Evolutionary conservation across 2,888 invertebrate genomes (phyloP).

Genomic region (Pammene aurita): DNA sequence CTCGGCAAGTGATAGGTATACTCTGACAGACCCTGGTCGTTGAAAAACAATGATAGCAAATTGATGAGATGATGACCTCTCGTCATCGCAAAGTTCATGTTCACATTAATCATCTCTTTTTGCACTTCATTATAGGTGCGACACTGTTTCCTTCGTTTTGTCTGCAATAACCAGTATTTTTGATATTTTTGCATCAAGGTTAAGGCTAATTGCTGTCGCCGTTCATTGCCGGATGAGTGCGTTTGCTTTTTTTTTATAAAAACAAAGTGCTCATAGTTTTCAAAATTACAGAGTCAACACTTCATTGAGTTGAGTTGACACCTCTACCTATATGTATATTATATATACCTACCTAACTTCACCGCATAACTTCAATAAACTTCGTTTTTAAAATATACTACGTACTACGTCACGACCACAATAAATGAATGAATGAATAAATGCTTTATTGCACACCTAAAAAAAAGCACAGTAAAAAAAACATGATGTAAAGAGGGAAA

Average conservation of each 20-base stretch:
- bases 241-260: conserved; percentile 9
- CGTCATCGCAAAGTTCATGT: conserved; percentile 18
- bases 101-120: conserved; percentile 8
- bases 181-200: conserved; percentile 14
- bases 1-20: not conserved
- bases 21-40: conserved; percentile 4
- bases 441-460: too few species aligned
- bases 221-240: conserved; percentile 14
- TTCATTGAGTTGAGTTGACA: not conserved
- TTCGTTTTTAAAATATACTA: too few species aligned
- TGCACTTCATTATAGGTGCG: conserved; percentile 18
- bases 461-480: too few species aligned
- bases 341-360: too few species aligned
- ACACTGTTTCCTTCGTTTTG: conserved; percentile 11
- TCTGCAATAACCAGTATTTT: conserved; percentile 5
- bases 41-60: conserved; percentile 23
- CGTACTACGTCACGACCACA: too few species aligned
- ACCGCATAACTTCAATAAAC: too few species aligned
- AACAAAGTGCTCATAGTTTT: not conserved
- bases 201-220: conserved; percentile 20
- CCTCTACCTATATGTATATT: not conserved
- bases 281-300: too few species aligned
- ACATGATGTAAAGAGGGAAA: too few species aligned
- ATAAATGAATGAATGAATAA: too few species aligned
- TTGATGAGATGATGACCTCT: conserved; percentile 2